phyloP scores from a whole-genome alignment of 2,888 invertebrate genomes.

The Archips xylosteana region DNA sequence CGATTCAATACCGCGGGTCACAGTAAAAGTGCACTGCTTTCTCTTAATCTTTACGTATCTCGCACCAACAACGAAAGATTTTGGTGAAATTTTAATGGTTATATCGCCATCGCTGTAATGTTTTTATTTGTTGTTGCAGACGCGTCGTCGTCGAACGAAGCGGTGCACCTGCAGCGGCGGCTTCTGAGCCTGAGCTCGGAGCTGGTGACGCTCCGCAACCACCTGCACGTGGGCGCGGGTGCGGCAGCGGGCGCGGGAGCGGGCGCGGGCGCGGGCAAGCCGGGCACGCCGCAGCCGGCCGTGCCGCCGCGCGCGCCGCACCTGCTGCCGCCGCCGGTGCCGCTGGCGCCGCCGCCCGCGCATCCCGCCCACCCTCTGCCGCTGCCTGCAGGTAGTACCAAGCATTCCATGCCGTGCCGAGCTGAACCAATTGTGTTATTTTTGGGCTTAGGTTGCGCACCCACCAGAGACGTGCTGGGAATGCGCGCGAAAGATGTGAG shows the following conservation, averaged over 20 bases:
- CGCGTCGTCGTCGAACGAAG: constrained; percentile 97
- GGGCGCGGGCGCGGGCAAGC: constrained; percentile 48
- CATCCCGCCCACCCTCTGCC: constrained; percentile 39
- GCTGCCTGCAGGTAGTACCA: constrained; percentile 59
- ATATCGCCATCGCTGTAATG: not conserved
- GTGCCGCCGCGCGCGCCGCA: constrained; percentile 62
- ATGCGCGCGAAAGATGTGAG: too few species aligned
- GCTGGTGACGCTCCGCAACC: constrained; percentile 95
- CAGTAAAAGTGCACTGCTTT: constrained; percentile 6
- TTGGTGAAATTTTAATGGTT: too few species aligned
- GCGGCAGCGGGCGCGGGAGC: constrained; percentile 61
- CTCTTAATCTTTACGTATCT: not conserved
- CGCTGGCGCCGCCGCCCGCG: constrained; percentile 65
- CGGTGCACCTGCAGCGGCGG: constrained; percentile 96
- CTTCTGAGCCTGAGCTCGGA: constrained; percentile 96
- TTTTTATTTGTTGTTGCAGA: constrained; percentile 84
- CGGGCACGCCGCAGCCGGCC: constrained; percentile 52
- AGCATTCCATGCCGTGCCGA: too few species aligned
- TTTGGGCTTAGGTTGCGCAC: too few species aligned
- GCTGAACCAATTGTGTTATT: too few species aligned
- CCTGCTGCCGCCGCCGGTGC: constrained; percentile 56
- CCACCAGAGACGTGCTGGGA: too few species aligned
- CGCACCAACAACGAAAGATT: too few species aligned
- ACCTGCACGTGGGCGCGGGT: constrained; percentile 90
- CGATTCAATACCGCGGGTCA: not conserved